These are phyloP conservation scores for Fabriciana adippe DNA, from an alignment of 2,888 invertebrate genomes.

Conservation along the genomic window DNA sequence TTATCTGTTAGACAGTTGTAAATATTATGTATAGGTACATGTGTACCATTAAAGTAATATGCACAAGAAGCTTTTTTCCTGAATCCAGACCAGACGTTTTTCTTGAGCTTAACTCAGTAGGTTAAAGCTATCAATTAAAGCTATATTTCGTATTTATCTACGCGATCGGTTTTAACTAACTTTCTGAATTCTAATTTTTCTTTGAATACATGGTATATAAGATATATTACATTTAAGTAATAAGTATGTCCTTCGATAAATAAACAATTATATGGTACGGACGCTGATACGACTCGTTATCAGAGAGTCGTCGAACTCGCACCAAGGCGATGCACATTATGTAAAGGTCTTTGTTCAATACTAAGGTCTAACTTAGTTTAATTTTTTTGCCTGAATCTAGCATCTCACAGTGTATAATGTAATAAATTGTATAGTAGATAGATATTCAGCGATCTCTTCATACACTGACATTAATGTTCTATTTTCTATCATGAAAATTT, in stretches of 20 bases:
- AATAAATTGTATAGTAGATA: neutral
- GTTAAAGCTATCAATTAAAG: too few species aligned
- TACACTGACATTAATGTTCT: too few species aligned
- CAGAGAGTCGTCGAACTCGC: constrained; percentile 70
- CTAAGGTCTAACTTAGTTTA: constrained; percentile 26
- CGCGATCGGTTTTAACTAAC: neutral
- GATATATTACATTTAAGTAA: constrained; percentile 24
- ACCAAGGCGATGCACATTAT: constrained; percentile 57
- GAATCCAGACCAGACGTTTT: too few species aligned
- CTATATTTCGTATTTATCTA: too few species aligned
- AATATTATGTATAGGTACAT: too few species aligned
- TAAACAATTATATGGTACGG: constrained; percentile 40
- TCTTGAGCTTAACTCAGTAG: too few species aligned
- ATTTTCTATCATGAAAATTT: too few species aligned
- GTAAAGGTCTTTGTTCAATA: constrained; percentile 38
- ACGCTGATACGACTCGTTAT: constrained; percentile 67
- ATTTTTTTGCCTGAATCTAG: neutral
- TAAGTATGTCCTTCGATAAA: constrained; percentile 38
- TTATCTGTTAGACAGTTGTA: too few species aligned
- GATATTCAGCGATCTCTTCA: too few species aligned
- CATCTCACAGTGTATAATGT: neutral
- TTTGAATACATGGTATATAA: neutral
- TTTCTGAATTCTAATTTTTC: neutral
- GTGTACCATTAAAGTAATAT: too few species aligned
- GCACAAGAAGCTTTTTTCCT: too few species aligned